Base-by-base conservation (phyloP, 2,113 vertebrate genomes). In the Bubo scandiacus region DNA sequence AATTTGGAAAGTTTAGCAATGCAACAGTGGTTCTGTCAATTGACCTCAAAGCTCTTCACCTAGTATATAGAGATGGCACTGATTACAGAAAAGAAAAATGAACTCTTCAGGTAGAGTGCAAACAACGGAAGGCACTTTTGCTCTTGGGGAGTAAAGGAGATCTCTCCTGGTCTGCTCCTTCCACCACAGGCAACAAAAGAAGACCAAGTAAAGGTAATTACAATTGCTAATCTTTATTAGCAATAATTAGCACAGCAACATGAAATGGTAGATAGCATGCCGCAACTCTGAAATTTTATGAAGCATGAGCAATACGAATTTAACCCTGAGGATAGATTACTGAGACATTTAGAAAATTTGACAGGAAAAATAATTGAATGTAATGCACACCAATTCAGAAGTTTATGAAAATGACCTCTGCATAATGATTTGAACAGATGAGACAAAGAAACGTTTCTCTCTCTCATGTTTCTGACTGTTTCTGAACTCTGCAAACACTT, bases 251-350 rank as follows among this genome's bases (percentile, higher is more conserved):
- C 38, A 65, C 36, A 68, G 62, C 15, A 92, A 55, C 22, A 49
- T 57, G 30, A 92, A 59, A 18, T 52, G 23, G 32, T 68, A 80
- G 47, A 86, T 47, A 34, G 14, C 47, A 82, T 65, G 34, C 16
- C 42, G 15, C 40, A 86, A 62, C 54, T 83, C 65, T 40, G 43
- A 83, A 68, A 65, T 68, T 72, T 88, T 65, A 65, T 29, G 43
- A 91, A 55, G 55, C 0, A 0, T 0, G 0, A 88, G 57, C 15
- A 68, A 73, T 54, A 73, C 3, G 4, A 65, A 57, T 57, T 30
- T 73, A 80, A 72, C 18, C 5, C 12, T 51, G 38, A 88, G 75
- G 62, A 80, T 0, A 86, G 30, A 75, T 61, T 68, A 59, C 32
- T n/a, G 51, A 45, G 36, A 81, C 45, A 61, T 77, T 88, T 62